A percentile compares a stretch with the other conserved stretches of the same genome.
These are phyloP conservation scores for Indri indri DNA, from an alignment of 2,113 vertebrate genomes.

Conservation along the genomic window DNA sequence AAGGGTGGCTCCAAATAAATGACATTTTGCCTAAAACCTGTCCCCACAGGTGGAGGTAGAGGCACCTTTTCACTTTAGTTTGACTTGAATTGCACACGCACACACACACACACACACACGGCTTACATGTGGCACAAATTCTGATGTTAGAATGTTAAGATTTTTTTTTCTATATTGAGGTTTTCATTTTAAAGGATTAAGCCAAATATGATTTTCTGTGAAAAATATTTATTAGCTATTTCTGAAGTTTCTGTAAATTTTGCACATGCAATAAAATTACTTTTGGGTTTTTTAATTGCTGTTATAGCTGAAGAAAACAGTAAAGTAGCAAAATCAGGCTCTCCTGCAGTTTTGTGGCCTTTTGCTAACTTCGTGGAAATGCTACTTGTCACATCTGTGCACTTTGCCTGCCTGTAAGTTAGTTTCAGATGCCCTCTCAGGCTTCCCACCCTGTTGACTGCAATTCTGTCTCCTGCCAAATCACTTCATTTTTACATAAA, in stretches of 20 bases:
- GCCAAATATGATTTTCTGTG: slow-evolving; percentile 6
- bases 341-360: not conserved
- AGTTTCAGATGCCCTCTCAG: not conserved
- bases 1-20: not conserved
- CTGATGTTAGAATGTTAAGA: not conserved
- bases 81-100: not conserved
- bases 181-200: slow-evolving; percentile 23
- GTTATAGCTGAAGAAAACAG: slow-evolving; percentile 6
- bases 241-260: not conserved
- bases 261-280: slow-evolving; percentile 4
- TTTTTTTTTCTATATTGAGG: not conserved
- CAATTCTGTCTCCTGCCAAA: not conserved
- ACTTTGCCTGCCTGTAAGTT: not conserved
- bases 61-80: not conserved
- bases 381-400: not conserved
- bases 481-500: not conserved
- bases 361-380: not conserved
- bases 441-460: not conserved
- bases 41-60: not conserved
- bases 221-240: not conserved
- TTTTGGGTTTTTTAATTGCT: not conserved
- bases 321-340: not conserved
- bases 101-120: not conserved
- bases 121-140: not conserved
- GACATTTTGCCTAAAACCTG: not conserved